Percentiles rank a stretch among this genome's conserved stretches.
These are phyloP conservation scores for Tetragonula carbonaria DNA, from an alignment of 2,888 invertebrate genomes.

Conservation along the genomic window DNA sequence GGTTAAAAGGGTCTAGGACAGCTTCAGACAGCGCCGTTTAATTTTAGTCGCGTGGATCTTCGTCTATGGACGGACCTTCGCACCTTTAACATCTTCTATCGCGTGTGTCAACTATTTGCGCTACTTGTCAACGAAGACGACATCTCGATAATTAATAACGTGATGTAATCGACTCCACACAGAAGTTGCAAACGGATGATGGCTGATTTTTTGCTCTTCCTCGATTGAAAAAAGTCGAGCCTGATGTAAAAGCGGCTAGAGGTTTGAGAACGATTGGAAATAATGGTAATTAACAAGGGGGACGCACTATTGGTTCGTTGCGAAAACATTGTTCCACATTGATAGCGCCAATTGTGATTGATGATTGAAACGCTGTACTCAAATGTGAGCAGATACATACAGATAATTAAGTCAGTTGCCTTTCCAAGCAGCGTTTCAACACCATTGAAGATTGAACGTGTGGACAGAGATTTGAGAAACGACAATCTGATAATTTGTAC, in stretches of 20 bases:
- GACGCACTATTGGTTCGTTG: conserved; percentile 9
- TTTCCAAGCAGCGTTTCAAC: neutral
- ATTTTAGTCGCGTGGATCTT: conserved; percentile 33
- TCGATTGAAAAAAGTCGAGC: conserved; percentile 4
- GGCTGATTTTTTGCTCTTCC: neutral
- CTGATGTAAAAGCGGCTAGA: conserved; percentile 5
- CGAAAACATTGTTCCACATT: conserved; percentile 23
- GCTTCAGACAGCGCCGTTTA: conserved; percentile 21
- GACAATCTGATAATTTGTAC: neutral
- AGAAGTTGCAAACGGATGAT: neutral
- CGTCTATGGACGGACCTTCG: neutral
- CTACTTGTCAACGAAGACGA: neutral
- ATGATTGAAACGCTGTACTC: conserved; percentile 10
- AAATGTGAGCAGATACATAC: neutral
- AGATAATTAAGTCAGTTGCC: neutral
- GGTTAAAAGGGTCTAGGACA: conserved; percentile 62
- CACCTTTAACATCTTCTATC: neutral
- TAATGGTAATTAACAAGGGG: conserved; percentile 16
- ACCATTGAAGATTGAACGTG: neutral
- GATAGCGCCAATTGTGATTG: conserved; percentile 4
- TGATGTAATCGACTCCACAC: neutral
- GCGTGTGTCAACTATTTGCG: neutral
- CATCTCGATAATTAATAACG: neutral
- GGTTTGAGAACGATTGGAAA: conserved; percentile 3
- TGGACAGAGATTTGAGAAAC: neutral